Conservation (phyloP, 2,113 vertebrate genomes). For the Okapia johnstoni region DNA sequence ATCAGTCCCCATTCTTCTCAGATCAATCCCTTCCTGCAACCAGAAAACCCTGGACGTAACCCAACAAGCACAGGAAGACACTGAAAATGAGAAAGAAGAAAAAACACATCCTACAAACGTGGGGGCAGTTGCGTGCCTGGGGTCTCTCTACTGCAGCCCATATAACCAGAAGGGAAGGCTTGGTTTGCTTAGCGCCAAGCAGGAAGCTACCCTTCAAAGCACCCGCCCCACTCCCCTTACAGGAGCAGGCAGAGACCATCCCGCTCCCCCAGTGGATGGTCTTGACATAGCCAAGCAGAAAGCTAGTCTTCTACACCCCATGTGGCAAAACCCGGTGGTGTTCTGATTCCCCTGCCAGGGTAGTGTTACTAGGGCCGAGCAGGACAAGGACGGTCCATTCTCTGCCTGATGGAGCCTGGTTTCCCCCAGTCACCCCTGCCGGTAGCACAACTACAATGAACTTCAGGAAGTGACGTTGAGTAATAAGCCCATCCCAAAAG, state of each 20-base stretch:
- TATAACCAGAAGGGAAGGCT: not conserved
- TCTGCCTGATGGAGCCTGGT: not conserved
- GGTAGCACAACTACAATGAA: not conserved
- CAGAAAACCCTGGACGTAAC: not conserved
- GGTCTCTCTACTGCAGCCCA: not conserved
- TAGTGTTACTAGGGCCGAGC: not conserved
- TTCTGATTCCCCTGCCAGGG: not conserved
- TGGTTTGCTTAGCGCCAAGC: not conserved
- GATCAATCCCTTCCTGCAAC: not conserved
- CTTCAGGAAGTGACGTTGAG: not conserved
- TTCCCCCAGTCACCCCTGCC: not conserved
- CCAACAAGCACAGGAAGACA: not conserved
- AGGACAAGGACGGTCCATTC: not conserved
- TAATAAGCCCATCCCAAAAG: not conserved
- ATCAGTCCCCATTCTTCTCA: not conserved
- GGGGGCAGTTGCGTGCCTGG: not conserved
- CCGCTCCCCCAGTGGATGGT: rapidly evolving
- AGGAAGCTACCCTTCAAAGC: not conserved
- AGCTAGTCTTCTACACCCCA: not conserved
- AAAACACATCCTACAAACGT: not conserved
- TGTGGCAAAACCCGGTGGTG: not conserved
- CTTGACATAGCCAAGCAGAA: not conserved
- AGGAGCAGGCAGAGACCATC: not conserved
- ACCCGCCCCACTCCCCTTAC: rapidly evolving
- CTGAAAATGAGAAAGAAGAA: not conserved